Evolutionary conservation across 92 coral and sea anemone genomes (phyloP).

Genomic region (Porites cylindrica): DNA sequence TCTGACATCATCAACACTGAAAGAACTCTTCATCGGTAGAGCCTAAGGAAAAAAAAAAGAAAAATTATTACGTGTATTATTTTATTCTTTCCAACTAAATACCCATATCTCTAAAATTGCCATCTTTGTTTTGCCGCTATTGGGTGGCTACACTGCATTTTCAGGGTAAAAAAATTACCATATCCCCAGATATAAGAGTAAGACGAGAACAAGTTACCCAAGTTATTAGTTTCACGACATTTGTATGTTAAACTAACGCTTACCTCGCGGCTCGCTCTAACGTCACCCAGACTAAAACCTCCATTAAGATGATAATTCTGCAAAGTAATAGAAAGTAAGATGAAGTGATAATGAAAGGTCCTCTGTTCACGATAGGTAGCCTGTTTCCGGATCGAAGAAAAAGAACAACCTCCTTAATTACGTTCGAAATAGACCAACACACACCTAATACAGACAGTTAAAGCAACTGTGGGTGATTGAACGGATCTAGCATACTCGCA

Average conservation of each 20-base stretch:
- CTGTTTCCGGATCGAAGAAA: too few species aligned
- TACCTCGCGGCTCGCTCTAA: neutral
- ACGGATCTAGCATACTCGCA: too few species aligned
- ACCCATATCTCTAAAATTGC: neutral
- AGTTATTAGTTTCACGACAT: too few species aligned
- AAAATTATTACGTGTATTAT: neutral
- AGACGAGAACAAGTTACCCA: neutral
- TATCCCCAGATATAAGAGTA: neutral
- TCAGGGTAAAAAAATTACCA: neutral
- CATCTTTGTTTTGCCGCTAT: too few species aligned
- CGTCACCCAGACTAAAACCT: neutral
- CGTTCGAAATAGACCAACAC: too few species aligned
- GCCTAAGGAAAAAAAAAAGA: neutral
- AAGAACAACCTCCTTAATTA: too few species aligned
- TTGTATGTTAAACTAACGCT: neutral
- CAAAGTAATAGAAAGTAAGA: too few species aligned
- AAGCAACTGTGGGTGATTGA: too few species aligned
- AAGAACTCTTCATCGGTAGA: neutral
- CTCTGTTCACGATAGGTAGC: too few species aligned
- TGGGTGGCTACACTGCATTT: too few species aligned
- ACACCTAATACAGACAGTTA: too few species aligned
- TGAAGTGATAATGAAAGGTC: too few species aligned
- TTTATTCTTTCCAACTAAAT: neutral
- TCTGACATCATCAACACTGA: constrained; percentile 12
- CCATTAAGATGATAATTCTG: neutral